Conservation (phyloP, 2,888 invertebrate genomes). For the Stenolophus ochropezus region DNA sequence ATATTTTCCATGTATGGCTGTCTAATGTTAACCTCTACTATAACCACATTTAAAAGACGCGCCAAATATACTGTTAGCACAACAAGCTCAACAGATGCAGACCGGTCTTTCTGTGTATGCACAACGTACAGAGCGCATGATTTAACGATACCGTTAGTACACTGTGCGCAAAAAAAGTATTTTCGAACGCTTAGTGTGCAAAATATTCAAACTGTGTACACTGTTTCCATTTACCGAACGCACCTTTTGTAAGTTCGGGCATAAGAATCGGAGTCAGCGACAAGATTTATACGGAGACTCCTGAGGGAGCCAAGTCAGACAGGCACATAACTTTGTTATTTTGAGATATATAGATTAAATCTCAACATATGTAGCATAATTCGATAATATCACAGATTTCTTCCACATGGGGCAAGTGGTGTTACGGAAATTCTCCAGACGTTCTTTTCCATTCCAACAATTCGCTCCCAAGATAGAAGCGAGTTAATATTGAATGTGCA, state of each 20-base stretch:
- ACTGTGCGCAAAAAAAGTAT: no score
- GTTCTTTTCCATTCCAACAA: background rate
- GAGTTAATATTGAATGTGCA: background rate
- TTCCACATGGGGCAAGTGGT: background rate
- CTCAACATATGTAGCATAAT: slow-evolving; percentile 38
- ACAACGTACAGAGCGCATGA: no score
- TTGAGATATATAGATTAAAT: slow-evolving; percentile 42
- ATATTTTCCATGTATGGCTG: no score
- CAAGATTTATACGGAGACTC: slow-evolving; percentile 12
- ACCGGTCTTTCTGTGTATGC: no score
- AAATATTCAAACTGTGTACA: no score
- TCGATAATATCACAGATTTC: slow-evolving; percentile 30
- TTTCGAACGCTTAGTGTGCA: no score
- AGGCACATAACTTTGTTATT: slow-evolving; percentile 37
- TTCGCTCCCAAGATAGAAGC: background rate
- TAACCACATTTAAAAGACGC: no score
- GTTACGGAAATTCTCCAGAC: background rate
- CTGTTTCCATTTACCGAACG: no score
- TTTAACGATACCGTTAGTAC: no score
- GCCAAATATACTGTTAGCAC: no score
- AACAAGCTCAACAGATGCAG: no score
- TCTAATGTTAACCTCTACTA: no score
- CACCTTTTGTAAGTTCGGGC: background rate
- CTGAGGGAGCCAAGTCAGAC: slow-evolving; percentile 7
- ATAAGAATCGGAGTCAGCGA: background rate